phyloP scores from a whole-genome alignment of 2,113 vertebrate genomes.

The Cromileptes altivelis region DNA sequence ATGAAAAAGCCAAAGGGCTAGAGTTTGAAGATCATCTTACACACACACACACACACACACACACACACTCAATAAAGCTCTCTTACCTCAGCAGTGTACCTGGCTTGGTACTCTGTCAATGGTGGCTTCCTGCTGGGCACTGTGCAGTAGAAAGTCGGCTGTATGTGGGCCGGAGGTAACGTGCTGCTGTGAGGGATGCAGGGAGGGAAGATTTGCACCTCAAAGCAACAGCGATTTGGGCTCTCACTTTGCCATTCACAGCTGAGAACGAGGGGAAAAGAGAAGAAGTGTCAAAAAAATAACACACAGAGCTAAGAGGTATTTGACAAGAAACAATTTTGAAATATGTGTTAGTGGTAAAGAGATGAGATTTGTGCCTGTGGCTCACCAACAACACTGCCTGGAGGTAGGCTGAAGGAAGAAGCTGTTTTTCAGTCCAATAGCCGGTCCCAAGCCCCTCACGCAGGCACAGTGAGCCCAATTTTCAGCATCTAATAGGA shows the following conservation, averaged over 20 bases:
- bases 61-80: not conserved
- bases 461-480: not conserved
- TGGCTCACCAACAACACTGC: conserved; percentile 17
- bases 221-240: not conserved
- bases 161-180: not conserved
- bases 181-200: not conserved
- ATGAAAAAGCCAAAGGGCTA: not conserved
- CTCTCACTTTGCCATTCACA: not conserved
- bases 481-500: conserved; percentile 18
- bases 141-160: not conserved
- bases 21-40: not conserved
- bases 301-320: not conserved
- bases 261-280: conserved; percentile 22
- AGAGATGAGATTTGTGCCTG: not conserved
- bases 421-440: not conserved
- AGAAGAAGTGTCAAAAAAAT: not conserved
- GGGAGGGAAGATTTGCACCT: conserved; percentile 4
- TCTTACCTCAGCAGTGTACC: conserved; percentile 17
- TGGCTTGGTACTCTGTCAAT: conserved; percentile 37
- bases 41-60: not conserved
- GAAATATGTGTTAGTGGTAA: not conserved
- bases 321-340: not conserved
- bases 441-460: not conserved
- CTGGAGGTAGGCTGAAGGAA: not conserved
- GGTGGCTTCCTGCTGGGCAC: not conserved